Conservation (phyloP, 2,113 vertebrate genomes). For the Cricetomys ansorgei region DNA sequence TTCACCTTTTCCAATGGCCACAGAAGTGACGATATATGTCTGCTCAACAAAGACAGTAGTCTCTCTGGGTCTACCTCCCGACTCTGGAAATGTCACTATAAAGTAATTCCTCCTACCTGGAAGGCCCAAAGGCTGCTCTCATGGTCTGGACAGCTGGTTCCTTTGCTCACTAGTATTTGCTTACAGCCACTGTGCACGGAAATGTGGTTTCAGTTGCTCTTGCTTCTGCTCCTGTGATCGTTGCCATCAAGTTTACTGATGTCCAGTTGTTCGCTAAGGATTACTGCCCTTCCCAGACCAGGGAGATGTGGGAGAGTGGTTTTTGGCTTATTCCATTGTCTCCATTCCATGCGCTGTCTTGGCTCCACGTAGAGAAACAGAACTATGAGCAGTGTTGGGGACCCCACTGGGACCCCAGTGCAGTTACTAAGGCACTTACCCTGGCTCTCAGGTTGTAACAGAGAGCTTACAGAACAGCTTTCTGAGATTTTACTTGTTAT, state of each 20-base stretch:
- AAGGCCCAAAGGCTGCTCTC: not conserved
- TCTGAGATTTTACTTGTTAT: not conserved
- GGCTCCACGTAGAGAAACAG: not conserved
- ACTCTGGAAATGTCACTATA: not conserved
- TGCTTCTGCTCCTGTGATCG: not conserved
- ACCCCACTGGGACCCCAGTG: not conserved
- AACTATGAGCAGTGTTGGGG: not conserved
- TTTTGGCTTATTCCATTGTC: not conserved
- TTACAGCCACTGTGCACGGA: not conserved
- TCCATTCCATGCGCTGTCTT: not conserved
- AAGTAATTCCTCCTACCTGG: not conserved
- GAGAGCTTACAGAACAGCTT: not conserved
- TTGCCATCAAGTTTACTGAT: not conserved
- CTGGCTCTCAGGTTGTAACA: not conserved
- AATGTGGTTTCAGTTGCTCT: not conserved
- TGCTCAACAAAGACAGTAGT: not conserved
- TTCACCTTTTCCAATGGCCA: no score
- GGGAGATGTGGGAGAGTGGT: not conserved
- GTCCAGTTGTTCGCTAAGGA: not conserved
- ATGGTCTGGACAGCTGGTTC: not conserved
- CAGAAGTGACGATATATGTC: no score
- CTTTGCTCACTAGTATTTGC: not conserved
- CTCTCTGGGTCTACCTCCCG: not conserved
- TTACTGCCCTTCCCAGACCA: not conserved
- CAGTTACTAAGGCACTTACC: not conserved